Conservation (phyloP, 1,140 invertebrate genomes). For the Linepithema humile region DNA sequence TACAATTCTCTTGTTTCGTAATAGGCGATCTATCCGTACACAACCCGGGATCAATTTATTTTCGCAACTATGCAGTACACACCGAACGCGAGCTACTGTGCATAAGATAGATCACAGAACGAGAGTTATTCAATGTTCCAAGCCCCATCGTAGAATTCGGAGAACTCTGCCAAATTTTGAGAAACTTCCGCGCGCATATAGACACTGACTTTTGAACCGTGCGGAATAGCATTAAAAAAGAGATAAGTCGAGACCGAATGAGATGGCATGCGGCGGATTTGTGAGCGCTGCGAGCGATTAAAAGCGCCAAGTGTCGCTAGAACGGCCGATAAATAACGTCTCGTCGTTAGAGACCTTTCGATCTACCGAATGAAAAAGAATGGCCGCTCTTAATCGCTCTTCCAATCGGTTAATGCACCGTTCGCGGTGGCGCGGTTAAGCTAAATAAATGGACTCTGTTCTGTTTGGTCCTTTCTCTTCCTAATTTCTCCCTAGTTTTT, state of each 20-base stretch:
- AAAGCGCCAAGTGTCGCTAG: constrained; percentile 62
- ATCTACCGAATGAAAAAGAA: constrained; percentile 70
- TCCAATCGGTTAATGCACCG: constrained; percentile 72
- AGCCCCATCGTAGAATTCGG: neutral
- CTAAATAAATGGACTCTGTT: constrained; percentile 67
- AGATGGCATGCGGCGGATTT: constrained; percentile 2
- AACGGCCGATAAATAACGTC: constrained; percentile 64
- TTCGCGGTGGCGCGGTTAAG: constrained; percentile 62
- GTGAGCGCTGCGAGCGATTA: constrained; percentile 45
- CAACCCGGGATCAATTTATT: neutral
- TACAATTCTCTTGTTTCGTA: constrained; percentile 23
- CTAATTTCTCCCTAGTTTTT: constrained; percentile 37
- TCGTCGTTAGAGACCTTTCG: constrained; percentile 68
- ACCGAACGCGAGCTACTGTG: neutral
- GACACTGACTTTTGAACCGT: neutral
- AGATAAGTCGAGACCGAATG: neutral
- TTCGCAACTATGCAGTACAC: constrained; percentile 6
- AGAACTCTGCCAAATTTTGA: neutral
- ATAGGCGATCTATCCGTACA: neutral
- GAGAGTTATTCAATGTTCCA: neutral
- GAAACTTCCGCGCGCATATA: neutral
- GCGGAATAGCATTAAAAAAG: neutral
- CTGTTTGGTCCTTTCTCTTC: constrained; percentile 57
- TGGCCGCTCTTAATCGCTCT: constrained; percentile 69
- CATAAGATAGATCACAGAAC: neutral